Percentiles rank a stretch among this genome's conserved stretches.
phyloP scores from a whole-genome alignment of 2,888 invertebrate species.

The Xanthorhoe spadicearia region DNA sequence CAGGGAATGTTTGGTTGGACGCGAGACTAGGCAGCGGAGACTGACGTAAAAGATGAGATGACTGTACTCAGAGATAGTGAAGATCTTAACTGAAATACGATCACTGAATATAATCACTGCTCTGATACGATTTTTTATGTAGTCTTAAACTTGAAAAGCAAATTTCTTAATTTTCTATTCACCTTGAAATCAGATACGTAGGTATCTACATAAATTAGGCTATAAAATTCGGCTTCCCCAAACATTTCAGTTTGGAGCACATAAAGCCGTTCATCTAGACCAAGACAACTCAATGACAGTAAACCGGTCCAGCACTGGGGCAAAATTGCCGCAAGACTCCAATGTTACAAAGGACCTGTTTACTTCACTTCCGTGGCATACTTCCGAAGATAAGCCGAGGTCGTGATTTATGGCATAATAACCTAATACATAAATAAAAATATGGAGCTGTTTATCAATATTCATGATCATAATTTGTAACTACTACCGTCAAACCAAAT shows the following conservation, averaged over 20 bases:
- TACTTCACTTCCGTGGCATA: slow-evolving; percentile 58
- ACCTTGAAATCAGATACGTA: not conserved
- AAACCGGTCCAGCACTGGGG: slow-evolving; percentile 55
- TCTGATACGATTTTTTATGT: too few species aligned
- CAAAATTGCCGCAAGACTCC: slow-evolving; percentile 43
- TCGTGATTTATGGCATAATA: slow-evolving; percentile 35
- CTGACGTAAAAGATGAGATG: too few species aligned
- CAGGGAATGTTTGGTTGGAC: too few species aligned
- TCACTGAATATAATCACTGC: too few species aligned
- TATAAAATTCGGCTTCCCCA: slow-evolving; percentile 37
- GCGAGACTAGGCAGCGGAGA: too few species aligned
- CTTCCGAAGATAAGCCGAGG: slow-evolving; percentile 67
- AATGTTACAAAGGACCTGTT: slow-evolving; percentile 48
- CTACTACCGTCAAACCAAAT: not conserved
- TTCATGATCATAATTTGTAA: not conserved
- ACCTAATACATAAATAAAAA: not conserved
- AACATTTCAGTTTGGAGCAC: slow-evolving; percentile 50
- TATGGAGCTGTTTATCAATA: not conserved
- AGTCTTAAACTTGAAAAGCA: not conserved
- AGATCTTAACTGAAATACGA: too few species aligned
- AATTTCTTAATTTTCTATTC: not conserved
- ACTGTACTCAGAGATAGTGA: too few species aligned
- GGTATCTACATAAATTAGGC: not conserved
- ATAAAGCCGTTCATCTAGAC: slow-evolving; percentile 47
- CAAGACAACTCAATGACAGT: slow-evolving; percentile 58